Evolutionary conservation across 2,888 invertebrate species (phyloP).

Genomic region (Eupeodes latifasciatus): DNA sequence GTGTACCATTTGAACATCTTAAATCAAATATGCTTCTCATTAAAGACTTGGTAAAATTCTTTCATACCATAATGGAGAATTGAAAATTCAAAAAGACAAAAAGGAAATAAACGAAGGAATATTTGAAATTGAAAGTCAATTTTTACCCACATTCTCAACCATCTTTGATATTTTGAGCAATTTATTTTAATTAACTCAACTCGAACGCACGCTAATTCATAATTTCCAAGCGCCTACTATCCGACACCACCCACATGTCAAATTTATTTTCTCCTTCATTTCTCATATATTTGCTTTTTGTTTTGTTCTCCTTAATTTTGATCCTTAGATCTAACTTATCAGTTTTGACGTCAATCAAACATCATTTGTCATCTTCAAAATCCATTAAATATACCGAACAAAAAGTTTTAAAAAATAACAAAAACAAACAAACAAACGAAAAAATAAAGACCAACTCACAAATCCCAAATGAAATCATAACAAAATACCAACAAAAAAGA

Average conservation of each 20-base stretch:
- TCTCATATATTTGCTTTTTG: neutral
- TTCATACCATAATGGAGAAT: too few relatives aligned
- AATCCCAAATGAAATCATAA: slow-evolving; percentile 61
- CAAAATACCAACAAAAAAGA: slow-evolving; percentile 31
- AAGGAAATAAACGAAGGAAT: too few relatives aligned
- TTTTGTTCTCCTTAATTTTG: neutral
- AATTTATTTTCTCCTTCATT: neutral
- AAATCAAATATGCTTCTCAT: too few relatives aligned
- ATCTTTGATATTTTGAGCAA: neutral
- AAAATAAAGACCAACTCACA: slow-evolving; percentile 13
- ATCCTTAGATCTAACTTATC: slow-evolving; percentile 25
- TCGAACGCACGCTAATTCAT: neutral
- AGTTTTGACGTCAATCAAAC: slow-evolving; percentile 59
- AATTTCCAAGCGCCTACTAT: neutral
- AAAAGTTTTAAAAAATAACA: neutral
- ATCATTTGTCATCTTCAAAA: slow-evolving; percentile 59
- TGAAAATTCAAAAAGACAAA: too few relatives aligned
- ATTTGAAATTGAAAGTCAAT: too few relatives aligned
- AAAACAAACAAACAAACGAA: slow-evolving; percentile 3
- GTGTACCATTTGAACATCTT: too few relatives aligned
- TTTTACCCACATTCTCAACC: too few relatives aligned
- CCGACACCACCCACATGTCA: neutral
- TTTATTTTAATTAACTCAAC: neutral
- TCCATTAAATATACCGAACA: slow-evolving; percentile 19
- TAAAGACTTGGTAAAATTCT: too few relatives aligned